Evolutionary conservation across 2,113 vertebrate species (phyloP).

Genomic region (Pteronura brasiliensis): DNA sequence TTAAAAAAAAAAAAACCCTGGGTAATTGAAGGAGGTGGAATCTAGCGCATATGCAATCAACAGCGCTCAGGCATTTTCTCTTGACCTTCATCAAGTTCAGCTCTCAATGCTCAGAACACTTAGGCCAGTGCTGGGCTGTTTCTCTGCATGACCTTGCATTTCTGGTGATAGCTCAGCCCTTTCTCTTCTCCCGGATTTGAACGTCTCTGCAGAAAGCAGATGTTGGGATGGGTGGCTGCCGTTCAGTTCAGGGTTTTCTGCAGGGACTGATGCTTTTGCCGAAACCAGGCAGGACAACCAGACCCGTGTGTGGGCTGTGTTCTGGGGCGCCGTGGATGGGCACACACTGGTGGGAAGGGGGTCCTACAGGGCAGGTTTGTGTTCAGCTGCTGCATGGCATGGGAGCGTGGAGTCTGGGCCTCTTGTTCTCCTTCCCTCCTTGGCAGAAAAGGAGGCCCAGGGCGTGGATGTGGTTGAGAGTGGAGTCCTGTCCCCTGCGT

Average conservation of each 20-base stretch:
- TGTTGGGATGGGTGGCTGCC: neutral
- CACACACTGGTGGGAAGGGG: neutral
- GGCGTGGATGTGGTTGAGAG: neutral
- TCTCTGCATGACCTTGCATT: neutral
- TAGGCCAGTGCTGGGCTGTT: neutral
- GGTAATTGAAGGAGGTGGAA: neutral
- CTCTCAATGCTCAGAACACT: neutral
- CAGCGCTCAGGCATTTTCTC: neutral
- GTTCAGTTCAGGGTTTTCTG: neutral
- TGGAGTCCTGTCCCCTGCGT: neutral
- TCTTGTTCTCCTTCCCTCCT: neutral
- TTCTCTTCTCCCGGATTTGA: rapidly evolving
- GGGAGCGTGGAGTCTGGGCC: neutral
- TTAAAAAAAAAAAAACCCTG: neutral
- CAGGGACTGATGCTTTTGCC: neutral
- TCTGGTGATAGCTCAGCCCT: neutral
- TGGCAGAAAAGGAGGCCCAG: neutral
- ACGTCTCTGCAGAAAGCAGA: neutral
- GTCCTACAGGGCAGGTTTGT: neutral
- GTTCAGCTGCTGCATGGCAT: rapidly evolving
- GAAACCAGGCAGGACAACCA: neutral
- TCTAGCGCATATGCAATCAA: neutral
- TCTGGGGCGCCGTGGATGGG: neutral
- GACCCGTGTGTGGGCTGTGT: rapidly evolving
- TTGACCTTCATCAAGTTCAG: neutral